phyloP scores from a whole-genome alignment of 1,140 invertebrate species.

The Drosophila novamexicana region DNA sequence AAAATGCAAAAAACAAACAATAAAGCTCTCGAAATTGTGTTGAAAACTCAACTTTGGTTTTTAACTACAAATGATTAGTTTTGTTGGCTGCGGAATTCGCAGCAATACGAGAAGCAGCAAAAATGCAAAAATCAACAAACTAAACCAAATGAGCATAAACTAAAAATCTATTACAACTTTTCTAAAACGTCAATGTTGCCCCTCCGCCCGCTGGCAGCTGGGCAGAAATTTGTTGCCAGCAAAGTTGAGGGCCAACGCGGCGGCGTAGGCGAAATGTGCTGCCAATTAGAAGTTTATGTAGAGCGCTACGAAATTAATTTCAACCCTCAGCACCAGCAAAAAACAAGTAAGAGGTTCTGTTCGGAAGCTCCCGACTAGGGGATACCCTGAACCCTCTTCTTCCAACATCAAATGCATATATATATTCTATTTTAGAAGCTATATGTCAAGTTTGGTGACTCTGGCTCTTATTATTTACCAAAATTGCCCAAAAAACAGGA shows the following conservation, averaged over 20 bases:
- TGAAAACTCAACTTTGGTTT: conserved; percentile 36
- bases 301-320: conserved; percentile 70
- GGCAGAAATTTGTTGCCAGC: conserved; percentile 29
- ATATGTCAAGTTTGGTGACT: too few species aligned
- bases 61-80: conserved; percentile 74
- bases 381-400: too few species aligned
- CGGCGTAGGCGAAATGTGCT: conserved; percentile 74
- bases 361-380: too few species aligned
- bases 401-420: too few species aligned
- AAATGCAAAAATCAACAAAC: conserved; percentile 25
- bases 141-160: conserved; percentile 68
- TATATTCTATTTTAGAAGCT: too few species aligned
- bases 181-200: conserved; percentile 63
- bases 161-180: conserved; percentile 81
- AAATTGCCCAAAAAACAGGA: too few species aligned
- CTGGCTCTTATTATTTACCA: too few species aligned
- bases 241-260: conserved; percentile 54
- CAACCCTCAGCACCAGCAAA: conserved; percentile 16
- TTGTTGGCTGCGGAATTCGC: conserved; percentile 18
- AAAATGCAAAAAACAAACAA: conserved; percentile 17
- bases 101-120: conserved; percentile 2
- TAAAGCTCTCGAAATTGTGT: conserved; percentile 17
- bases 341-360: too few species aligned
- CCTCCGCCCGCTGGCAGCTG: too few species aligned
- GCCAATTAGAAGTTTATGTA: conserved; percentile 81